A percentile compares a stretch with the other conserved stretches of the same genome.
phyloP scores from a whole-genome alignment of 1,140 invertebrate genomes.

The Pseudomyrmex flavicornis region DNA sequence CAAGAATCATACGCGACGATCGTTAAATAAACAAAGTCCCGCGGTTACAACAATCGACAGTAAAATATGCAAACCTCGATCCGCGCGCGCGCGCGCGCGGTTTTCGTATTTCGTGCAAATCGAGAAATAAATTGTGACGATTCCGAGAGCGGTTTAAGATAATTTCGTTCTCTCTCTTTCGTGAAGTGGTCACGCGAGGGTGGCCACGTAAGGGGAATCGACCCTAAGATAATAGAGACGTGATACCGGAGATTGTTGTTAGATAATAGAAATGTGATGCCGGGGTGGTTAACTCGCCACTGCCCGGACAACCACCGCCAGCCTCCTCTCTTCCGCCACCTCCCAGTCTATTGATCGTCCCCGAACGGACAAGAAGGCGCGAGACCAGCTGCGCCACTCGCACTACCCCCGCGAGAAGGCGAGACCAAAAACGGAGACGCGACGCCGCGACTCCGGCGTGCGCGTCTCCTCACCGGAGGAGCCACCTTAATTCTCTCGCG shows the following conservation, averaged over 20 bases:
- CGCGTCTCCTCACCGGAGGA: neutral
- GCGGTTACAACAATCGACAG: neutral
- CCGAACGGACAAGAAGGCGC: conserved; percentile 60
- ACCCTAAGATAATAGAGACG: conserved; percentile 42
- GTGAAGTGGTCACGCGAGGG: neutral
- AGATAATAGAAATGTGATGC: conserved; percentile 61
- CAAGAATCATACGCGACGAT: neutral
- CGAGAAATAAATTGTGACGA: neutral
- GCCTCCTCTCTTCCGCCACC: conserved; percentile 53
- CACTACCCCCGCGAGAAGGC: conserved; percentile 39
- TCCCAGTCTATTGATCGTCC: conserved; percentile 75
- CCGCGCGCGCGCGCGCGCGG: neutral
- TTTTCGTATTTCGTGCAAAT: neutral
- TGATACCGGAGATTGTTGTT: conserved; percentile 55
- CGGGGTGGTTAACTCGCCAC: conserved; percentile 63
- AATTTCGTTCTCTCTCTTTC: neutral
- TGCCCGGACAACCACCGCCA: conserved; percentile 59
- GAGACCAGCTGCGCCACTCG: conserved; percentile 69
- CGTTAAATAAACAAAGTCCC: neutral
- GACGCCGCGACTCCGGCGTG: conserved; percentile 24
- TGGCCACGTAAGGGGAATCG: neutral
- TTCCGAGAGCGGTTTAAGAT: neutral
- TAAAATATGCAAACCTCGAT: neutral
- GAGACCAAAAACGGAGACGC: conserved; percentile 46
- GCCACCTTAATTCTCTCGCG: too few relatives aligned